Percentiles rank a stretch among this genome's conserved stretches.
Conservation (phyloP, 2,797 vertebrate genomes). For the Sebastes minor region DNA sequence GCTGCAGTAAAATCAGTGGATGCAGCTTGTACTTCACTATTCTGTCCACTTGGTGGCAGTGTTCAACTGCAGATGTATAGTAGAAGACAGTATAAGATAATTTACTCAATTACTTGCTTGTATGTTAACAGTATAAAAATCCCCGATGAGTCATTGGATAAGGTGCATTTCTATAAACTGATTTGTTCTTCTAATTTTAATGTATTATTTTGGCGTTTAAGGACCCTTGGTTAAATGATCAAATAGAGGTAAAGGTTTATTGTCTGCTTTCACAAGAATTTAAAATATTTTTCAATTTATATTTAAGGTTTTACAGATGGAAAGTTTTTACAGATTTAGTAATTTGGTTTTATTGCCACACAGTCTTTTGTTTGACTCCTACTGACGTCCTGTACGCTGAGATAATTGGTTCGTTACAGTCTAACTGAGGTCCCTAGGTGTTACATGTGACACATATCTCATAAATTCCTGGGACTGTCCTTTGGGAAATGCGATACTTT, state of each 20-base stretch:
- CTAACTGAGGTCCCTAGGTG: background rate
- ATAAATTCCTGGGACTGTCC: background rate
- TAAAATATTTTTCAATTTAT: background rate
- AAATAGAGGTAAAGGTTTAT: background rate
- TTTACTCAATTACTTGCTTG: background rate
- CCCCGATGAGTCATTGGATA: background rate
- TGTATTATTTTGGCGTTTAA: background rate
- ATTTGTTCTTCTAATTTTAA: background rate
- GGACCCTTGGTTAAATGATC: background rate
- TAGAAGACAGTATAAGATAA: background rate
- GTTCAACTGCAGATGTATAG: background rate
- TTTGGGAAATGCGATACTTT: conserved; percentile 6
- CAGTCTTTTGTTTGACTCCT: background rate
- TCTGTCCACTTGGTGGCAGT: conserved; percentile 55
- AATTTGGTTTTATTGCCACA: background rate
- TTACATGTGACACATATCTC: conserved; percentile 13
- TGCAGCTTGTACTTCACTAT: background rate
- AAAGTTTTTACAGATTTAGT: background rate
- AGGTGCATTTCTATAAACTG: background rate
- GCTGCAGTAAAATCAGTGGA: background rate
- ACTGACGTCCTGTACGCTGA: background rate
- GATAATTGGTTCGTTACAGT: background rate
- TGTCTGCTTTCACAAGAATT: background rate
- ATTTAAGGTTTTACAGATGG: background rate
- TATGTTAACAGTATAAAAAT: background rate